phyloP scores from a whole-genome alignment of 2,797 vertebrate species.

The Epinephelus awoara region DNA sequence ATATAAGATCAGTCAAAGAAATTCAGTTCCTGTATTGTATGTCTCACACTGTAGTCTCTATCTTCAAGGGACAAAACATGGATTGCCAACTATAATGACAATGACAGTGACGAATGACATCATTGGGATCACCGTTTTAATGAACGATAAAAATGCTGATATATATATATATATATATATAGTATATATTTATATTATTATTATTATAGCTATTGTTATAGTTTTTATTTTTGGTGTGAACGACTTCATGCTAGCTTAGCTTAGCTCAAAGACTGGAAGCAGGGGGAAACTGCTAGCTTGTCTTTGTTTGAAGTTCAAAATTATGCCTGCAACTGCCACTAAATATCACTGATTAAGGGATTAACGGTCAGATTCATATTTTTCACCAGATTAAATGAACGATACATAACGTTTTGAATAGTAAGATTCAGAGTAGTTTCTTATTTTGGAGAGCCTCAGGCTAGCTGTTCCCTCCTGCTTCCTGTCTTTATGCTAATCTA shows the following conservation, averaged over 20 bases:
- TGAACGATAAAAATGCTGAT: too few species aligned
- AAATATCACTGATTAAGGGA: too few species aligned
- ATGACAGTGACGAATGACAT: too few species aligned
- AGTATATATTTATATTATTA: too few species aligned
- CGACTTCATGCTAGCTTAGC: neutral
- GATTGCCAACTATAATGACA: neutral
- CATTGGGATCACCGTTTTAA: too few species aligned
- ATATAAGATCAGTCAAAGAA: neutral
- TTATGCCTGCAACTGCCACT: accelerated
- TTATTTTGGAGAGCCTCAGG: neutral
- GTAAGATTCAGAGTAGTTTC: neutral
- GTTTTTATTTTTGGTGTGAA: too few species aligned
- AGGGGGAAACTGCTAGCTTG: neutral
- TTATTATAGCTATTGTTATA: too few species aligned
- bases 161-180: too few species aligned
- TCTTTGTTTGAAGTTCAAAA: neutral
- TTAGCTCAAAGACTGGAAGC: constrained; percentile 2
- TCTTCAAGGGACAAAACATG: neutral
- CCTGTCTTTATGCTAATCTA: neutral
- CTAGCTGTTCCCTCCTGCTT: neutral
- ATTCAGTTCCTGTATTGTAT: neutral
- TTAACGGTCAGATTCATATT: too few species aligned
- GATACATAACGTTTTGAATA: too few species aligned
- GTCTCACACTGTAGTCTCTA: neutral
- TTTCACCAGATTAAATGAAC: too few species aligned